phyloP scores from a whole-genome alignment of 2,888 invertebrate species.

The Drosophila trichaetosa region DNA sequence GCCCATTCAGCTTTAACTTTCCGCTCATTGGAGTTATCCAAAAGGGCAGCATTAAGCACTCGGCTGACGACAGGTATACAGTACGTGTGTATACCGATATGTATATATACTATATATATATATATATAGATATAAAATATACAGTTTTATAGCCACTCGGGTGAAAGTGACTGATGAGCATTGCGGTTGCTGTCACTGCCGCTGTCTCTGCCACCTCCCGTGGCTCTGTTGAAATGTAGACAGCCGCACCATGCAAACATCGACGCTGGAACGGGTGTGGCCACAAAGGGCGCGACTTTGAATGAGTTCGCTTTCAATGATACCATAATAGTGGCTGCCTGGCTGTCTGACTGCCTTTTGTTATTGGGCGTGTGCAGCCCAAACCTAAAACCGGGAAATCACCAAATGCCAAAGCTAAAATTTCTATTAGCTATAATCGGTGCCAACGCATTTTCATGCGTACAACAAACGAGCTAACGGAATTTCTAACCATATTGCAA shows the following conservation, averaged over 20 bases:
- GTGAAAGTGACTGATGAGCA: constrained; percentile 78
- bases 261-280: constrained; percentile 63
- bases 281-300: constrained; percentile 68
- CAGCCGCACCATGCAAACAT: constrained; percentile 48
- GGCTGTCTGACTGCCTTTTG: constrained; percentile 38
- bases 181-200: constrained; percentile 51
- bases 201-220: constrained; percentile 26
- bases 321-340: constrained; percentile 42
- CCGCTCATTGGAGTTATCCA: constrained; percentile 64
- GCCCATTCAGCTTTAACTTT: constrained; percentile 55
- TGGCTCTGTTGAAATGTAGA: constrained; percentile 62
- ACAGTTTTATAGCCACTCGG: constrained; percentile 69
- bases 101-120: constrained; percentile 2
- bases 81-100: constrained; percentile 14
- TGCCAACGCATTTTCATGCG: constrained; percentile 72
- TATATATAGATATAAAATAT: constrained; percentile 44
- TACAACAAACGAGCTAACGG: constrained; percentile 30
- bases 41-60: constrained; percentile 57
- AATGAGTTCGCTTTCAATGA: constrained; percentile 70
- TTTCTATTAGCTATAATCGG: constrained; percentile 62
- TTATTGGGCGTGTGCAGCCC: constrained; percentile 52
- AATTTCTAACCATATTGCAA: constrained; percentile 4
- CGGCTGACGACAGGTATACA: constrained; percentile 17
- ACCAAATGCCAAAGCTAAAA: constrained; percentile 36
- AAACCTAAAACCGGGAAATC: constrained; percentile 15